Evolutionary conservation across 2,888 invertebrate species (phyloP), one percentile per base, ranked within the genome.

Genomic region (Argyresthia albistria): DNA sequence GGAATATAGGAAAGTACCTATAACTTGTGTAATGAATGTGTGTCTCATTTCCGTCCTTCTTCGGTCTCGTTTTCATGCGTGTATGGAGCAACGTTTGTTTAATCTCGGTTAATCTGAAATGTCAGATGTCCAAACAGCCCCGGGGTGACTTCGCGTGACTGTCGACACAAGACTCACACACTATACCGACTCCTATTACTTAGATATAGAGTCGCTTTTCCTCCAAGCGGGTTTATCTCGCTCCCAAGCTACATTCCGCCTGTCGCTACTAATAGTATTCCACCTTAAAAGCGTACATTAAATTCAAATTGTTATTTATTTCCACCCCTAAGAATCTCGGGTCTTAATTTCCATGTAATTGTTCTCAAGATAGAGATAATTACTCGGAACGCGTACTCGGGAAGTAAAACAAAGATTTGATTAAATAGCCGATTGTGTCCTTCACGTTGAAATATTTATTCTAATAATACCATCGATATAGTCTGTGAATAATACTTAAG

Each of bases 101-200:
- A 56, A 59, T 56, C 56, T 53, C 49, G 15, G 46, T 55, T 55
- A 55, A 57, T 59, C 57, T 55, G 54, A 53, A 56, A 53, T 54
- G 60, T 58, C 53, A 58, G 60, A 59, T 59, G 65, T 66, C 65
- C 60, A 65, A 64, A 63, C 62, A 55, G 58, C 55, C 55, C 53
- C 43, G 51, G 60, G 64, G 59, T 59, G 55, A 25, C n/a, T 46
- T 69, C 57, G 69, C 69, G 67, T 69, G 69, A 67, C 67, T 59
- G 58, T 60, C 56, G 54, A 58, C 58, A 52, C 57, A 58, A 59
- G 59, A 62, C 57, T 57, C 56, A 58, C 63, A 59, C 60, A 60
- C n/a, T 10, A 48, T 14, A 48, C 15, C 16, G 9, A 14, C 43
- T 14, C 45, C 35, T 50, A 35, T 45, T 11, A 25, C 46, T 8